Percentiles rank a stretch among this genome's conserved stretches.
phyloP scores from a whole-genome alignment of 1,140 invertebrate genomes.

The Drosophila teissieri region DNA sequence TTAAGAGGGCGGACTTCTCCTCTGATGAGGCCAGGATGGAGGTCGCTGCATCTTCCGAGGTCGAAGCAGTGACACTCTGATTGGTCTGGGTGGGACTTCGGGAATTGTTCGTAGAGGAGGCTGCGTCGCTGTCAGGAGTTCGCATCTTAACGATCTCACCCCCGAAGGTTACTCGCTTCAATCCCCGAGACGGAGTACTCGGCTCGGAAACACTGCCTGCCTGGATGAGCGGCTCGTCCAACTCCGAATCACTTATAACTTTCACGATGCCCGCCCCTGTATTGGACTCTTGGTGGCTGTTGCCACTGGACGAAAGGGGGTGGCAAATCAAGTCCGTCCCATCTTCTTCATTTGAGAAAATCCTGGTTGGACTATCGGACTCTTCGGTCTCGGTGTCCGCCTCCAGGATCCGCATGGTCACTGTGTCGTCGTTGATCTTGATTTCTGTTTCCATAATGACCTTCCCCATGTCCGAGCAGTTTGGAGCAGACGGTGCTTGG shows the following conservation, averaged over 20 bases:
- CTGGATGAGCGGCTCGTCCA: constrained; percentile 84
- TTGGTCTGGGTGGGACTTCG: not conserved
- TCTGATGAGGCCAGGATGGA: not conserved
- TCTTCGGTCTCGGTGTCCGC: constrained; percentile 85
- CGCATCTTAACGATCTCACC: constrained; percentile 92
- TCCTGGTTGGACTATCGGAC: constrained; percentile 61
- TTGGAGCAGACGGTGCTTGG: constrained; percentile 5
- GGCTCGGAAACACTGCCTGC: constrained; percentile 10
- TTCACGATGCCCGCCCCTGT: constrained; percentile 85
- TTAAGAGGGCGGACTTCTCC: not conserved
- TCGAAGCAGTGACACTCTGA: not conserved
- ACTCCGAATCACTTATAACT: constrained; percentile 86
- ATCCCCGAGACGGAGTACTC: constrained; percentile 84
- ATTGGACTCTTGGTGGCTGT: constrained; percentile 19
- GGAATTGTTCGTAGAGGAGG: constrained; percentile 44
- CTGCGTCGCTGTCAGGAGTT: constrained; percentile 91
- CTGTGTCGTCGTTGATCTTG: constrained; percentile 90
- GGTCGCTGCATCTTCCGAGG: not conserved
- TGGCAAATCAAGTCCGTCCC: constrained; percentile 76
- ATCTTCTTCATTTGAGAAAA: constrained; percentile 59
- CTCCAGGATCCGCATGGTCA: constrained; percentile 92
- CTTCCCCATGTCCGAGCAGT: constrained; percentile 83
- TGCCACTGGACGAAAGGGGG: constrained; percentile 42
- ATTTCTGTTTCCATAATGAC: constrained; percentile 92
- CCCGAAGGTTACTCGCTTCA: constrained; percentile 91